phyloP scores from a whole-genome alignment of 2,797 vertebrate genomes.

The Coendou prehensilis region DNA sequence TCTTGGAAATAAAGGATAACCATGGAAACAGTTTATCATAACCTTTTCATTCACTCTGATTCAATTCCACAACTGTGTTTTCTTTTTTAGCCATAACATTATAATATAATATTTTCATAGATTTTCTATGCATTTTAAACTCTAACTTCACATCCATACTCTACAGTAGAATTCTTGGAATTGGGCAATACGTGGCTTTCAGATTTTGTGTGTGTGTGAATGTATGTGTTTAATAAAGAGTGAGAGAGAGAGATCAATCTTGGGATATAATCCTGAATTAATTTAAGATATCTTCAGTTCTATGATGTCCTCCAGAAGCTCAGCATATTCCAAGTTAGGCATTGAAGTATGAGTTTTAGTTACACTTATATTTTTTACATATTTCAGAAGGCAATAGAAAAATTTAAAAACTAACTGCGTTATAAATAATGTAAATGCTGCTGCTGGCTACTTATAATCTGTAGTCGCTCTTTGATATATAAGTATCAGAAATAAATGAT shows the following conservation, averaged over 20 bases:
- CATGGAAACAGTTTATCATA: constrained; percentile 15
- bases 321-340: neutral
- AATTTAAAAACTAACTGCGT: constrained; percentile 48
- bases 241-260: neutral
- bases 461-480: constrained; percentile 15
- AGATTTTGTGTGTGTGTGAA: neutral
- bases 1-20: constrained; percentile 10
- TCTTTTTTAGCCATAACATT: constrained; percentile 30
- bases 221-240: neutral
- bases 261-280: constrained; percentile 59
- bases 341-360: constrained; percentile 38
- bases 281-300: constrained; percentile 65
- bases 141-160: constrained; percentile 32
- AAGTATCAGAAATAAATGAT: constrained; percentile 58
- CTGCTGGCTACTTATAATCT: constrained; percentile 35
- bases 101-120: constrained; percentile 56
- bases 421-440: constrained; percentile 35
- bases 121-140: constrained; percentile 42
- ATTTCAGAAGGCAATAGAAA: constrained; percentile 39
- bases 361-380: constrained; percentile 36
- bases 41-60: constrained; percentile 24
- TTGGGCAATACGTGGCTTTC: constrained; percentile 10
- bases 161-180: constrained; percentile 46
- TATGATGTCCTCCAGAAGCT: constrained; percentile 26
- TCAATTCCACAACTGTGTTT: constrained; percentile 54